These are phyloP conservation scores for Aleiodes testaceus DNA, from an alignment of 2,888 invertebrate genomes.

Conservation along the genomic window DNA sequence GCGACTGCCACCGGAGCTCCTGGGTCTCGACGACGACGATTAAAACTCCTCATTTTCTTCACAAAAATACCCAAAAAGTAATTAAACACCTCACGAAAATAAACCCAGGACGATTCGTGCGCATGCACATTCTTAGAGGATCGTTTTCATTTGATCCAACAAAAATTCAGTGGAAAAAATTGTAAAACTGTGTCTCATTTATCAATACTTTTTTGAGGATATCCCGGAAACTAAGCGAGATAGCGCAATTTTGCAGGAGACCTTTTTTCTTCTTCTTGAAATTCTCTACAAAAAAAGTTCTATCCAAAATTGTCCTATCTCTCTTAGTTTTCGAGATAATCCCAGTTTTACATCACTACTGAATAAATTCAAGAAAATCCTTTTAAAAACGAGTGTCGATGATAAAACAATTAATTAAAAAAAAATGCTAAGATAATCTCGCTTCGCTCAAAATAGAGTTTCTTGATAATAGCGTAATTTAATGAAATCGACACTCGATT, in stretches of 20 bases:
- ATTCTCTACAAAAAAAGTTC: too few relatives aligned
- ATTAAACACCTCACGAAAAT: constrained; percentile 36
- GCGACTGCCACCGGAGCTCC: constrained; percentile 87
- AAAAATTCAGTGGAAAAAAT: too few relatives aligned
- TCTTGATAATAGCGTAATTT: constrained; percentile 48
- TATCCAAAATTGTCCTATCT: too few relatives aligned
- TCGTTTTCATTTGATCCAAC: constrained; percentile 50
- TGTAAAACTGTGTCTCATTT: too few relatives aligned
- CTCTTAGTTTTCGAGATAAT: too few relatives aligned
- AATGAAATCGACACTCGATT: constrained; percentile 28
- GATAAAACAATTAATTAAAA: constrained; percentile 1
- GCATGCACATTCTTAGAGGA: constrained; percentile 64
- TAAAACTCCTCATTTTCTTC: constrained; percentile 68
- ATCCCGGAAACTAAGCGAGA: too few relatives aligned
- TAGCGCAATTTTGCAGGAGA: too few relatives aligned
- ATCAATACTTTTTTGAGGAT: too few relatives aligned
- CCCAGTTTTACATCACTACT: too few relatives aligned
- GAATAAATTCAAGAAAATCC: too few relatives aligned
- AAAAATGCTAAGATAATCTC: constrained; percentile 55
- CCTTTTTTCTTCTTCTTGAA: too few relatives aligned
- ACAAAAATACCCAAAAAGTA: constrained; percentile 29
- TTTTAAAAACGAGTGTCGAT: too few relatives aligned
- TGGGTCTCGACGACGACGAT: constrained; percentile 91
- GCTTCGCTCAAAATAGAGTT: constrained; percentile 63
- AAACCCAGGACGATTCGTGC: constrained; percentile 44